These are phyloP conservation scores for Cossypha heuglini DNA, from an alignment of 2,797 vertebrate species.

Conservation along the genomic window DNA sequence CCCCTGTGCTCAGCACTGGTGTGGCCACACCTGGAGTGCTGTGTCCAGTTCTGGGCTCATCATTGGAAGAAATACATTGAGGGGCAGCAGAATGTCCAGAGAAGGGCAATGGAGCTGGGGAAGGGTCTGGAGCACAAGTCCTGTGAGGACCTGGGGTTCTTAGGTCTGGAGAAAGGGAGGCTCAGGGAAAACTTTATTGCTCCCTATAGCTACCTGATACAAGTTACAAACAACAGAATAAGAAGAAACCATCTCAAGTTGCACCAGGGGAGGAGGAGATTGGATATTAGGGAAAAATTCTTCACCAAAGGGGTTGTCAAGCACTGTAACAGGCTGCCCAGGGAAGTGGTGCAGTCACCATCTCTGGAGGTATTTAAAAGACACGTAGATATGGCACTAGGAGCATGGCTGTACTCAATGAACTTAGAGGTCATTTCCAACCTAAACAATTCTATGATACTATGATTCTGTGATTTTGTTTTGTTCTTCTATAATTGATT, in stretches of 20 bases:
- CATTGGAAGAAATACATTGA: background rate
- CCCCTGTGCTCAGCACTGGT: rapidly evolving
- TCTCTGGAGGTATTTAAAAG: background rate
- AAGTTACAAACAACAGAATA: background rate
- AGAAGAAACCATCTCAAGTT: background rate
- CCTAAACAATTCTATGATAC: background rate
- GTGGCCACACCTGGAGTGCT: rapidly evolving
- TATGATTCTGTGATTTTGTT: background rate
- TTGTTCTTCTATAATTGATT: background rate
- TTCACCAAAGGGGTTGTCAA: background rate
- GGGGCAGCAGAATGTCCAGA: background rate
- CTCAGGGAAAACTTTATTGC: background rate
- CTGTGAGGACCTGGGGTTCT: background rate
- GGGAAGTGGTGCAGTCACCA: background rate
- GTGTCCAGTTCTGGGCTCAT: background rate
- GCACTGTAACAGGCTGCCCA: background rate
- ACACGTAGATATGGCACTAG: rapidly evolving
- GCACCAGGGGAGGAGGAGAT: background rate
- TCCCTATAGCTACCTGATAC: background rate
- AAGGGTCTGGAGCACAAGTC: background rate
- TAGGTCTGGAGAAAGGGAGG: background rate
- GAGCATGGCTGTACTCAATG: background rate
- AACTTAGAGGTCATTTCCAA: background rate
- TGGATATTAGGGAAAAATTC: background rate
- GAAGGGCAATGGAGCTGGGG: background rate